Percentiles rank a stretch among this genome's conserved stretches.
phyloP scores from a whole-genome alignment of 2,113 vertebrate species.

The Arenaria interpres region DNA sequence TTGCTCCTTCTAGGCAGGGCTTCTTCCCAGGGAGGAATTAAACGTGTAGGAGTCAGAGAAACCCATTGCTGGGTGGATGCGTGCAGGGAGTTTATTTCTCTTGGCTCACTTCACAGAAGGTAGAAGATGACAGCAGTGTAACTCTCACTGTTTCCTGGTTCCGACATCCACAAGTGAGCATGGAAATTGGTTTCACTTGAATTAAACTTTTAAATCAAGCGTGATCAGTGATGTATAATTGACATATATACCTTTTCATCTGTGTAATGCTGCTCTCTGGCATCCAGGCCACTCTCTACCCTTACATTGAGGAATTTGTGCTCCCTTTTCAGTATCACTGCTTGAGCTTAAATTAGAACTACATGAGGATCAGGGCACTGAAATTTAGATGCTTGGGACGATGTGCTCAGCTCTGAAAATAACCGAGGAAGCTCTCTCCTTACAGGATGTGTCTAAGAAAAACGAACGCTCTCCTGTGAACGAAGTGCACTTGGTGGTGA shows the following conservation, averaged over 20 bases:
- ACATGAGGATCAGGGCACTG: not conserved
- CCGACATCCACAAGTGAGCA: not conserved
- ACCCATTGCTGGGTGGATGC: not conserved
- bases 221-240: not conserved
- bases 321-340: not conserved
- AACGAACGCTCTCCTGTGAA: conserved; percentile 93
- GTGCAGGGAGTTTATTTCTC: not conserved
- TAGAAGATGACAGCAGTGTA: not conserved
- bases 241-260: not conserved
- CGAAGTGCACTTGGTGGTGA: conserved; percentile 96
- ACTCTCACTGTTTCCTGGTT: not conserved
- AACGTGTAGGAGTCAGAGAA: not conserved
- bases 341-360: not conserved
- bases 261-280: not conserved
- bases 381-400: not conserved
- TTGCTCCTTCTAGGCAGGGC: not conserved
- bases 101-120: not conserved
- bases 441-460: conserved; percentile 94
- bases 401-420: not conserved
- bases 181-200: not conserved
- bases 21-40: not conserved
- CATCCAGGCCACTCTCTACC: not conserved
- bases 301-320: not conserved
- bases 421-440: not conserved
- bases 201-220: not conserved